phyloP scores from a whole-genome alignment of 2,113 vertebrate species.

The Phalacrocorax pelagicus region DNA sequence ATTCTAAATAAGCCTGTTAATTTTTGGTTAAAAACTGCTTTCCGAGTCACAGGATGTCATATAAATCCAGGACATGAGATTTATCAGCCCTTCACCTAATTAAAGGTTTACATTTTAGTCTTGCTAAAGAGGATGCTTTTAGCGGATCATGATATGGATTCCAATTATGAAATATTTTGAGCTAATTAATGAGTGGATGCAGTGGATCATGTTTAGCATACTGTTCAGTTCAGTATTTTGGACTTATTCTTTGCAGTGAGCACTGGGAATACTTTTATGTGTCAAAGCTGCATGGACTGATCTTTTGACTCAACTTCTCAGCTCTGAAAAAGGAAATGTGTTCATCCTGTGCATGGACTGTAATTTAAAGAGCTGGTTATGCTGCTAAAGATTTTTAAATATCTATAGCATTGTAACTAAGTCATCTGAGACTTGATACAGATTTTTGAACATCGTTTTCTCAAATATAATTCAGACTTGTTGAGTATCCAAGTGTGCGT shows the following conservation, averaged over 20 bases:
- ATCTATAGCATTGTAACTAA: background rate
- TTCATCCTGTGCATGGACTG: background rate
- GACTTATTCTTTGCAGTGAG: background rate
- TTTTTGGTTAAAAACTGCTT: conserved; percentile 39
- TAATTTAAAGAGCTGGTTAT: background rate
- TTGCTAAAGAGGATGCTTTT: conserved; percentile 2
- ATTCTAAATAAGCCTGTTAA: background rate
- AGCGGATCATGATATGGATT: background rate
- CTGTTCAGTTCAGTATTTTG: background rate
- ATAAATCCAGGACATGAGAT: conserved; percentile 21
- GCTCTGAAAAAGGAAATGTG: background rate
- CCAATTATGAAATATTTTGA: conserved; percentile 17
- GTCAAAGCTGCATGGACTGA: background rate
- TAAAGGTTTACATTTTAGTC: conserved; percentile 47
- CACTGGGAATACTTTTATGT: background rate
- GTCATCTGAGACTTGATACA: background rate
- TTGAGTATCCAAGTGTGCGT: background rate
- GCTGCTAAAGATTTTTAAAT: background rate
- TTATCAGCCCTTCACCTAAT: conserved; percentile 55
- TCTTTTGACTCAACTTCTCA: background rate
- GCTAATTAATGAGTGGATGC: background rate
- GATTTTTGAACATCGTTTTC: background rate
- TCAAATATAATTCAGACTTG: background rate
- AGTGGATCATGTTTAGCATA: background rate
- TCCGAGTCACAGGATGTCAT: background rate